These are phyloP conservation scores for Trypoxylus dichotomus DNA, from an alignment of 1,140 invertebrate species.

Conservation along the genomic window DNA sequence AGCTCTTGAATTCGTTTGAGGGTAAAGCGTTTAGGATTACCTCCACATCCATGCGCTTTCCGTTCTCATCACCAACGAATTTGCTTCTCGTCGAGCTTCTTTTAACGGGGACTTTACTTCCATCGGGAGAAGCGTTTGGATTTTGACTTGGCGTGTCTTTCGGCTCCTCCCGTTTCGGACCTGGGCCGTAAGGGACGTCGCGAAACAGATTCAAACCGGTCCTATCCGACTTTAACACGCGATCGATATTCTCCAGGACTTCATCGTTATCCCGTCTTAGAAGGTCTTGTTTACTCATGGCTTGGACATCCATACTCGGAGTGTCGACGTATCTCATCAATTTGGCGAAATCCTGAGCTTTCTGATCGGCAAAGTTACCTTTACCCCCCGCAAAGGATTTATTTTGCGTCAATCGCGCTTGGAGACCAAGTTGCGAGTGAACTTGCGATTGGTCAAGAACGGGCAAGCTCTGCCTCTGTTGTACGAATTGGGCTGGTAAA, in stretches of 20 bases:
- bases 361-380: background rate
- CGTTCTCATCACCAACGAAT: background rate
- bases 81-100: background rate
- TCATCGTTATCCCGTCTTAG: constrained; percentile 12
- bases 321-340: background rate
- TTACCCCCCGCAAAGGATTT: background rate
- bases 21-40: background rate
- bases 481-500: background rate
- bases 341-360: constrained; percentile 10
- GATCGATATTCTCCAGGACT: constrained; percentile 11
- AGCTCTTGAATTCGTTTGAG: background rate
- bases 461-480: background rate
- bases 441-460: background rate
- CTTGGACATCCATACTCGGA: background rate
- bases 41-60: background rate
- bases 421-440: background rate
- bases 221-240: constrained; percentile 15
- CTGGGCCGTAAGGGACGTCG: background rate
- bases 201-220: background rate
- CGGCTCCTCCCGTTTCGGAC: background rate
- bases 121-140: background rate
- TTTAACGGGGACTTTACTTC: background rate
- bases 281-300: background rate
- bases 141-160: background rate
- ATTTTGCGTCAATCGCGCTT: background rate